Evolutionary conservation across 2,797 vertebrate genomes (phyloP), one percentile per base, ranked within the genome.

Genomic region (Esox lucius): DNA sequence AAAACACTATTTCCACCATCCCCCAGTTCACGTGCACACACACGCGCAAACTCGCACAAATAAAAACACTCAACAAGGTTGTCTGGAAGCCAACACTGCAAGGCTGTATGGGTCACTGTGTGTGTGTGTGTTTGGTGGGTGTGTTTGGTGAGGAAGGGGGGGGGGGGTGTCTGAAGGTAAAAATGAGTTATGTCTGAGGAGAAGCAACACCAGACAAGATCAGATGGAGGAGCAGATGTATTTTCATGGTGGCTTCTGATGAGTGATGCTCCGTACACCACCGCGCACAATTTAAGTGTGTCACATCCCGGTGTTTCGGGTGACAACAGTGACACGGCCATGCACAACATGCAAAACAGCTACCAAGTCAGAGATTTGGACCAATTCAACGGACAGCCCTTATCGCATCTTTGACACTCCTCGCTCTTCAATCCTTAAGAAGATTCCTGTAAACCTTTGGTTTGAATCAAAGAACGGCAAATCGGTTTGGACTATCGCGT

Each of bases 211-310:
- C 19, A 75, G 72, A 70, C 48, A 56, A 70, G 73, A 80, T 84
- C 85, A 84, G 82, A 80, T 79, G 78, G 76, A 22, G 42, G 78
- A 86, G 76, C 84, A 86, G 84, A 84, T 87, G 86, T 80, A 76
- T 75, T 82, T 83, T 82, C 82, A 83, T 68, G 73, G 80, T 73
- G 77, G 70, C 65, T 75, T 80, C 48, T 72, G 73, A 64, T 78
- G 53, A 64, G n/a, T 79, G 72, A 79, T 72, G 72, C 53, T 72
- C 62, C 61, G 68, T 79, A 65, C 72, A 71, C 61, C 59, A 75
- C 49, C 33, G 42, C 61, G 67, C 73, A 74, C 70, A 77, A 74
- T 74, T 71, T 64, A 78, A 39, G 72, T 39, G 22, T 69, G 64
- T 42, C 68, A 74, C 78, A 72, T 66, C 71, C 49, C 46, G 70